Evolutionary conservation across 2,888 invertebrate species (phyloP).

Genomic region (Pseudoips prasinana): DNA sequence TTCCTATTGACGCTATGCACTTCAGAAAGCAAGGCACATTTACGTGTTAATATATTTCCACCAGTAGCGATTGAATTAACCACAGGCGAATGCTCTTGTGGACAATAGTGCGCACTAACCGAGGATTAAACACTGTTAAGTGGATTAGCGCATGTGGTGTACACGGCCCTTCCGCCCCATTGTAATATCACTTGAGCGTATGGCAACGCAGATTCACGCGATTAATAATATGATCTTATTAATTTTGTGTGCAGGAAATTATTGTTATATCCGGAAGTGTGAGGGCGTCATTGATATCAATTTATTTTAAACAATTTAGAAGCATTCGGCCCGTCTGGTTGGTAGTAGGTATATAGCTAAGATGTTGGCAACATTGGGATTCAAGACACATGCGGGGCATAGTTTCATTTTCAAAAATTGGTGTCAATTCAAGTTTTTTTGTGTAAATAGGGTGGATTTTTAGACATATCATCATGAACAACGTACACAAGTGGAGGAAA

Average conservation of each 20-base stretch:
- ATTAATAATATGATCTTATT: conserved; percentile 17
- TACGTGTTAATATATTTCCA: conserved; percentile 22
- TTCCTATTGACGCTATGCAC: not conserved
- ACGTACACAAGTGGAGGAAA: too few relatives aligned
- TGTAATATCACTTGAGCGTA: conserved; percentile 30
- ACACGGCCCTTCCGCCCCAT: conserved; percentile 47
- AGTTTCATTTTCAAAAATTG: too few relatives aligned
- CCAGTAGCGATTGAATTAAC: conserved; percentile 63
- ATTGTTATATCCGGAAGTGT: not conserved
- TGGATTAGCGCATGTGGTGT: conserved; percentile 66
- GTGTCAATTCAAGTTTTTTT: too few relatives aligned
- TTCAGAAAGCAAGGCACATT: conserved; percentile 4
- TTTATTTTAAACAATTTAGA: too few relatives aligned
- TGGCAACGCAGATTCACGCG: conserved; percentile 15
- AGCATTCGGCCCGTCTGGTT: too few relatives aligned
- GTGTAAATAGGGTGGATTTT: too few relatives aligned
- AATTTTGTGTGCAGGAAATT: conserved; percentile 6
- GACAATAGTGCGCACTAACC: conserved; percentile 39
- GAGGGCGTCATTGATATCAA: not conserved
- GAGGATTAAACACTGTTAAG: conserved; percentile 59
- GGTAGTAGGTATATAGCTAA: too few relatives aligned
- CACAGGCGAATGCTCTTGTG: conserved; percentile 39
- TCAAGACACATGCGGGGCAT: too few relatives aligned
- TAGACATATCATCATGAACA: too few relatives aligned
- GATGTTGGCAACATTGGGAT: too few relatives aligned